Evolutionary conservation across 2,113 vertebrate species (phyloP), one percentile per base, ranked within the genome.

Genomic region (Chaetura pelagica): DNA sequence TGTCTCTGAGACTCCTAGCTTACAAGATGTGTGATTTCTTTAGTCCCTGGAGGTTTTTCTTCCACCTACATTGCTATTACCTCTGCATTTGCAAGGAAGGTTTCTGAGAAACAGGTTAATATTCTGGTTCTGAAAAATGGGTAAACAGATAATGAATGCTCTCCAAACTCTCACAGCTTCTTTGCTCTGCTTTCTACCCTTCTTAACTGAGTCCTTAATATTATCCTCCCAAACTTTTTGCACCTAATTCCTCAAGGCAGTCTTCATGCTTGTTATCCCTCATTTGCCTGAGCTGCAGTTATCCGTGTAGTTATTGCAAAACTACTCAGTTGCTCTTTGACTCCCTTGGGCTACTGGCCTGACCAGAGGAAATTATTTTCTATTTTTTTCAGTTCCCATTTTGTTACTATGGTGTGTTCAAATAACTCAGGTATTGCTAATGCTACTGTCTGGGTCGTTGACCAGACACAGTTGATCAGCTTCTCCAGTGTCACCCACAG

Each of bases 1-100:
- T 74, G 46, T 8, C 52, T 87, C 20, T 34, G n/a, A 82, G 42
- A 44, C 21, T 71, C 7, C 20, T 34, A 75, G 26, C 19, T 52
- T 62, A 62, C 0, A 9, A 9, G 12, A 44, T 48, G 5, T 55
- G 15, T 66, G 7, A 9, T 0, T 3, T 29, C 24, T 27, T 58
- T 9, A 68, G 23, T 83, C 35, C 24, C 19, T 71, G 21, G 19
- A 61, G 10, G 10, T 61, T 66, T 64, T 34, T 34, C 19, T 78
- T 52, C 16, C 22, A 30, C 9, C 14, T 57, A 22, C 15, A 22
- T 34, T 52, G 14, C 40, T 42, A 24, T 35, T 48, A 59, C 30
- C 8, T 86, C 12, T 5, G 0, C 4, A 27, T 82, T 91, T 80
- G 4, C 30, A 75, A 54, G 23, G 12, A 71, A 74, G 34, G 12